Percentiles rank a stretch among this genome's conserved stretches.
Conservation (phyloP, 2,113 vertebrate species). For the Thymallus thymallus region DNA sequence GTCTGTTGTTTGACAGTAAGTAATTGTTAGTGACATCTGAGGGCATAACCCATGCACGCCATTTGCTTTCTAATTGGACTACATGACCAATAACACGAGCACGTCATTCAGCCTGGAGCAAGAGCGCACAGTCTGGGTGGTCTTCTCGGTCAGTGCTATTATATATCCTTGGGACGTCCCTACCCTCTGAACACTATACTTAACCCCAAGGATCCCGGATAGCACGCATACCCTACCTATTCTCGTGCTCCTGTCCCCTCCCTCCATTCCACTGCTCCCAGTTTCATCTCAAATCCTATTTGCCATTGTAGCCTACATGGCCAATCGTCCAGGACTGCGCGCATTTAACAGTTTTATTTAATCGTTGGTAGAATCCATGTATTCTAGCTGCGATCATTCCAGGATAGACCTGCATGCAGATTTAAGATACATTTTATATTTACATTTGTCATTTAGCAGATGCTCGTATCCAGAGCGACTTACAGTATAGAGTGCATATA, state of each 20-base stretch:
- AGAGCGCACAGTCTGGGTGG: neutral
- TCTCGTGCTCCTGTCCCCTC: conserved; percentile 25
- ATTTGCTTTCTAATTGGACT: neutral
- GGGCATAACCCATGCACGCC: neutral
- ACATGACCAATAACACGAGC: neutral
- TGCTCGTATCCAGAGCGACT: no score
- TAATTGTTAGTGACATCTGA: neutral
- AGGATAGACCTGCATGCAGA: conserved; percentile 21
- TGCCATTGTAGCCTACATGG: conserved; percentile 75
- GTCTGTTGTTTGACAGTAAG: neutral
- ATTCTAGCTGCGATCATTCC: conserved; percentile 23
- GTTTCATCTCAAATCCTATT: conserved; percentile 77
- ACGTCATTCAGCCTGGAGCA: neutral
- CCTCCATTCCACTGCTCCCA: conserved; percentile 52
- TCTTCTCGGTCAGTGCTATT: no score
- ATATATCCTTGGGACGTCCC: no score
- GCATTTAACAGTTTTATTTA: conserved; percentile 83
- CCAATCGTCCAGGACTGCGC: conserved; percentile 78
- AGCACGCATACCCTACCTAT: neutral
- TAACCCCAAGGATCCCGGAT: no score
- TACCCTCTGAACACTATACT: no score
- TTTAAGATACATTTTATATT: neutral
- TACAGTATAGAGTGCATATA: no score
- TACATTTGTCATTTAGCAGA: no score
- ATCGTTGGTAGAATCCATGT: conserved; percentile 77